Conservation (phyloP, 37 sponge, comb jelly and placozoan species). For the Ianthella basta region DNA sequence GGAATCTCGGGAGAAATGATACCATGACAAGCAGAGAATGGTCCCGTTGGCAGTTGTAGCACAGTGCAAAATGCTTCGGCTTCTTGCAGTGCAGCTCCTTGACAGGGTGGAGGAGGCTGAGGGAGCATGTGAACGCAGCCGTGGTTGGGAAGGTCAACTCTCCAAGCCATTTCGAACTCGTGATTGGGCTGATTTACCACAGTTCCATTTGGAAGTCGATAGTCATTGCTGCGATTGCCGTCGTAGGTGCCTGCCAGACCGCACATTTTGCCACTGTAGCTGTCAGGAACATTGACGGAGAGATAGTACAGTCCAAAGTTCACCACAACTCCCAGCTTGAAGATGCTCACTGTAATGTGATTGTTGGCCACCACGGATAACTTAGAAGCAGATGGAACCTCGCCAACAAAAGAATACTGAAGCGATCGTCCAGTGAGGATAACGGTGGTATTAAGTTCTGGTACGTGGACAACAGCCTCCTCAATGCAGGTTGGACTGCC, state of each 20-base stretch:
- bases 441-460: not conserved
- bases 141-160: not conserved
- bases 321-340: not conserved
- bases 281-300: not conserved
- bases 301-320: not conserved
- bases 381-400: not conserved
- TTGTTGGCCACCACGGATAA: not conserved
- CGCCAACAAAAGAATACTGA: not conserved
- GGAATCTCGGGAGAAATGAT: not conserved
- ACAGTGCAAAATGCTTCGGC: not conserved
- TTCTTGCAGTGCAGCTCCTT: not conserved
- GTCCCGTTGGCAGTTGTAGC: not conserved
- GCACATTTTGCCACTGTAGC: constrained; percentile 24
- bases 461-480: constrained; percentile 1
- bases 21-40: not conserved
- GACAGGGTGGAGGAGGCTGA: not conserved
- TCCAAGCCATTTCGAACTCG: not conserved
- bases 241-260: constrained; percentile 1
- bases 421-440: not conserved
- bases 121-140: not conserved
- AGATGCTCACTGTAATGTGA: not conserved
- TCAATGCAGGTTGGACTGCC: constrained; percentile 13
- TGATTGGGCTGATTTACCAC: not conserved
- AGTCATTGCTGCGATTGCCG: constrained; percentile 8
- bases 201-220: not conserved